Conservation (phyloP, 2,797 vertebrate species). For the Capromys pilorides region DNA sequence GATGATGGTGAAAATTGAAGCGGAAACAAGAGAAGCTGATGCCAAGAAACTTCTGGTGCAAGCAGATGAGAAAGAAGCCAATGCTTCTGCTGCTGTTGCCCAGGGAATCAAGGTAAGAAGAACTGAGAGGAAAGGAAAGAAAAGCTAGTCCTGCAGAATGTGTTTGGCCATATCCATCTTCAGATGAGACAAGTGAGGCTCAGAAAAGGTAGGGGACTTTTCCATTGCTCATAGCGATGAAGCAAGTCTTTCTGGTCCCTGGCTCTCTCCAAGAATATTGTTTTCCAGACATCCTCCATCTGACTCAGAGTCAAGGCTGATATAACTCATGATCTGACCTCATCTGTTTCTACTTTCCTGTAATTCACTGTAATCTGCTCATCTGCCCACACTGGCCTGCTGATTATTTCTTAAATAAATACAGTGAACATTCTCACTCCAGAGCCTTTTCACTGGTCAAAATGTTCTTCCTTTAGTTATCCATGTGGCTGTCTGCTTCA, state of each 20-base stretch:
- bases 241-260: background rate
- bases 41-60: constrained; percentile 93
- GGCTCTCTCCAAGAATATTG: background rate
- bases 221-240: background rate
- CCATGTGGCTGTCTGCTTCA: background rate
- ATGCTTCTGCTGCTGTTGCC: constrained; percentile 92
- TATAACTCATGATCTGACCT: background rate
- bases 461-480: background rate
- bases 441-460: background rate
- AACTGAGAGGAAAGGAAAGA: background rate
- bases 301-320: background rate
- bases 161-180: background rate
- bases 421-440: background rate
- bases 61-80: constrained; percentile 93
- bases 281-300: background rate
- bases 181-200: background rate
- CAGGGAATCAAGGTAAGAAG: constrained; percentile 92
- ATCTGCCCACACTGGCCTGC: background rate
- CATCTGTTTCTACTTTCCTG: background rate
- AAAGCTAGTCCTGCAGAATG: background rate
- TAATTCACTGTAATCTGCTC: background rate
- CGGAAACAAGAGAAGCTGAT: constrained; percentile 92
- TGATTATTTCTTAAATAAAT: background rate
- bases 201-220: background rate
- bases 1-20: constrained; percentile 94